Evolutionary conservation across 2,113 vertebrate species (phyloP), one percentile per base, ranked within the genome.

Genomic region (Centropus unirufus): DNA sequence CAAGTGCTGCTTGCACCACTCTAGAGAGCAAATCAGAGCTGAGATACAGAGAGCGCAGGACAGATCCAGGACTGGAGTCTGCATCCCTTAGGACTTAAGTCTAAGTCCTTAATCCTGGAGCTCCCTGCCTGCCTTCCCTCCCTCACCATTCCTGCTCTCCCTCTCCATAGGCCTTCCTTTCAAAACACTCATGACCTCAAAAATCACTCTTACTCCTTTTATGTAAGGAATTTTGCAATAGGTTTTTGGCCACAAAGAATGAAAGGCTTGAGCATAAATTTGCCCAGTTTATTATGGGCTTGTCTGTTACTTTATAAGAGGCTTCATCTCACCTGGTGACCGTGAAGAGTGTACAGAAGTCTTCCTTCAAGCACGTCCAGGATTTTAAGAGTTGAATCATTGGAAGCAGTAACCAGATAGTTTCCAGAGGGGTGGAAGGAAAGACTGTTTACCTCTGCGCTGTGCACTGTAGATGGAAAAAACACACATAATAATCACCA

Each of bases 371-470:
- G 94, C 83, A 99, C 98, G 93, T 99, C 99, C 97, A 99, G 94
- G 91, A 99, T 98, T 98, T 99, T 99, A 96, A 99, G 94, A 47
- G 99, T 99, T 51, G 99, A 99, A 97, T 99, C 99, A 8, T 96
- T 99, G 91, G 99, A 99, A 21, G 99, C 98, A 6, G 99, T 99
- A 95, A 99, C 96, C 85, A 99, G 98, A 97, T 99, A 99, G 96
- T 98, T 99, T 83, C 99, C 99, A 75, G 98, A 98, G 0, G 98
- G 98, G 87, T 99, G 99, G 96, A 99, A 99, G 91, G 99, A 99
- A 79, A 99, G 98, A 75, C 98, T 96, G 40, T 99, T 99, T 96
- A 99, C 99, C 1, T 96, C 98, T 29, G 98, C 98, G 23, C 97
- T 98, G 97, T 99, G 99, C 84, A 99, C 99, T 99, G 90, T 22